phyloP scores from a whole-genome alignment of 2,113 vertebrate species.

The Phylloscopus trochilus region DNA sequence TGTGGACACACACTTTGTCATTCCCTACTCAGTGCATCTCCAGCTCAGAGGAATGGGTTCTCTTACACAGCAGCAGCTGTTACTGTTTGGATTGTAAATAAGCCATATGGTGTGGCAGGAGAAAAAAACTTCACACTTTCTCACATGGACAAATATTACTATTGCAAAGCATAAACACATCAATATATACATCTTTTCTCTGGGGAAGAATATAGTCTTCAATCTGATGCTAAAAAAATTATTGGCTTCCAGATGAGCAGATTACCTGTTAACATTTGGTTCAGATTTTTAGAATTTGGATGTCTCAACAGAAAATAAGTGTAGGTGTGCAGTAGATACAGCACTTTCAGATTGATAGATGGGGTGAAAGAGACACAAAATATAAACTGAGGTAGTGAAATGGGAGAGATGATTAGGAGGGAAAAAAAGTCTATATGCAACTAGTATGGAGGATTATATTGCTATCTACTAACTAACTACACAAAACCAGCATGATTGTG shows the following conservation, averaged over 20 bases:
- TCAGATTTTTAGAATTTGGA: neutral
- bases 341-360: neutral
- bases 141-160: slow-evolving; percentile 78
- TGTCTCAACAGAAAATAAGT: neutral
- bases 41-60: slow-evolving; percentile 59
- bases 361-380: neutral
- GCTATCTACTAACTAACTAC: neutral
- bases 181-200: slow-evolving; percentile 62
- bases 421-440: neutral
- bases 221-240: slow-evolving; percentile 47
- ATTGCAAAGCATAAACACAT: slow-evolving; percentile 73
- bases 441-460: neutral
- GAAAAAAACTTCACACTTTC: slow-evolving; percentile 70
- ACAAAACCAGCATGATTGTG: neutral
- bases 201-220: slow-evolving; percentile 41
- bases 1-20: slow-evolving; percentile 33
- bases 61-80: slow-evolving; percentile 68
- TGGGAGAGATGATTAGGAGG: neutral
- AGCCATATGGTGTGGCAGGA: slow-evolving; percentile 76
- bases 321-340: neutral
- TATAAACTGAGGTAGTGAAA: neutral
- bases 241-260: neutral
- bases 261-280: slow-evolving; percentile 27
- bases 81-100: slow-evolving; percentile 73
- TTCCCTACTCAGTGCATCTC: slow-evolving; percentile 41